Percentiles rank a stretch among this genome's conserved stretches.
Evolutionary conservation across 2,888 invertebrate genomes (phyloP).

Genomic region (Proisotoma minuta): DNA sequence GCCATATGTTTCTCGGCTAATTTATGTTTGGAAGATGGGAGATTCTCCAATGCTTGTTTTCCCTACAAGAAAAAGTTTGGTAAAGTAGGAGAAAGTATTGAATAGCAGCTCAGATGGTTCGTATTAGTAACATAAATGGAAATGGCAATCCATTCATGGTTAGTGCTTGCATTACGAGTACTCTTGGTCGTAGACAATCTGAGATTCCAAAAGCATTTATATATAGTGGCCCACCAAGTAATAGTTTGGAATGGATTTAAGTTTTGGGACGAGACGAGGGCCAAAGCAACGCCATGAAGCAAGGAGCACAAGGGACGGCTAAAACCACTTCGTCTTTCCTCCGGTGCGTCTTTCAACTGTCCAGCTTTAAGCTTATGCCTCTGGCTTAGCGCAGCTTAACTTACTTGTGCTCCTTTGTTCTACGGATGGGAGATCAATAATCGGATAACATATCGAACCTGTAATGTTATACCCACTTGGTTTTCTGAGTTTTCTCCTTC

Average conservation of each 20-base stretch:
- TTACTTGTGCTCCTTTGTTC: constrained; percentile 11
- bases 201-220: constrained; percentile 8
- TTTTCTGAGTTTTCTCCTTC: not conserved
- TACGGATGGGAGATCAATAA: constrained; percentile 18
- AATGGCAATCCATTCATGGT: constrained; percentile 21
- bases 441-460: constrained; percentile 20
- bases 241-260: constrained; percentile 15
- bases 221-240: constrained; percentile 13
- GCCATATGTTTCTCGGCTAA: constrained; percentile 13
- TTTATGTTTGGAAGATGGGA: constrained; percentile 15
- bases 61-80: constrained; percentile 2
- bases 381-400: constrained; percentile 21
- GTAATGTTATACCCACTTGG: constrained; percentile 16
- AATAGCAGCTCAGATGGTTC: constrained; percentile 5
- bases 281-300: not conserved
- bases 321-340: constrained; percentile 11
- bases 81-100: constrained; percentile 4
- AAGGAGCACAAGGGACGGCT: not conserved
- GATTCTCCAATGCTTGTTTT: constrained; percentile 14
- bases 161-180: constrained; percentile 14
- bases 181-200: not conserved
- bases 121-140: constrained; percentile 18
- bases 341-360: constrained; percentile 27
- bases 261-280: constrained; percentile 1
- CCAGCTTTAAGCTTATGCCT: constrained; percentile 21